Evolutionary conservation across 2,888 invertebrate species (phyloP).

Genomic region (Heteromurus nitidus): DNA sequence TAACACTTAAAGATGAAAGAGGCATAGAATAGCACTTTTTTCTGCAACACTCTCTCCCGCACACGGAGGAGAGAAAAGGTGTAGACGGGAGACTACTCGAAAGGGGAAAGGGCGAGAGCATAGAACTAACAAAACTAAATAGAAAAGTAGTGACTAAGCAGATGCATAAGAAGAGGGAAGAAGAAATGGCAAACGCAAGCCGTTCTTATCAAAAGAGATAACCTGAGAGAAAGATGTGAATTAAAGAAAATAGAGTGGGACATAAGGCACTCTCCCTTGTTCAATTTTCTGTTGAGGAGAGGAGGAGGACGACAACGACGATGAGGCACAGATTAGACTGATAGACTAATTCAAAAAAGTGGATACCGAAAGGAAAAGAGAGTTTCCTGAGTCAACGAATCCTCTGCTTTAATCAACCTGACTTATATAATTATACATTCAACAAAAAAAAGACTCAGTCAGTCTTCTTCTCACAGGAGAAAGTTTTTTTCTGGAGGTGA

Average conservation of each 20-base stretch:
- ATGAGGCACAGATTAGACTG: constrained; percentile 37
- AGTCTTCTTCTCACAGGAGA: no score
- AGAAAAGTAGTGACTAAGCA: neutral
- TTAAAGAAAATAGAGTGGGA: constrained; percentile 32
- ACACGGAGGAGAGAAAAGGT: neutral
- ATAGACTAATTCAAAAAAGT: constrained; percentile 35
- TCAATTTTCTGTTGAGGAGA: constrained; percentile 33
- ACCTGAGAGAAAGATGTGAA: constrained; percentile 16
- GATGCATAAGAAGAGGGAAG: neutral
- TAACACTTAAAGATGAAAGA: constrained; percentile 50
- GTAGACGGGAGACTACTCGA: neutral
- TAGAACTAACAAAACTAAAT: constrained; percentile 13
- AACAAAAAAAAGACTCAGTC: no score
- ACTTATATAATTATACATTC: constrained; percentile 34
- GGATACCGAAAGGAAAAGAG: neutral
- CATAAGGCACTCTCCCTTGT: constrained; percentile 3
- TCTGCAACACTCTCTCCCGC: neutral
- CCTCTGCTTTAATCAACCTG: constrained; percentile 27
- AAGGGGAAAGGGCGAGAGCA: no score
- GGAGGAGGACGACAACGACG: no score
- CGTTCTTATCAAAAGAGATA: constrained; percentile 36
- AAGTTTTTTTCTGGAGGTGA: neutral
- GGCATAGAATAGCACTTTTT: constrained; percentile 20
- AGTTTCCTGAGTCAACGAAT: neutral
- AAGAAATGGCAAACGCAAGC: constrained; percentile 20